Conservation (phyloP, 2,888 invertebrate genomes). For the Xestia xanthographa region DNA sequence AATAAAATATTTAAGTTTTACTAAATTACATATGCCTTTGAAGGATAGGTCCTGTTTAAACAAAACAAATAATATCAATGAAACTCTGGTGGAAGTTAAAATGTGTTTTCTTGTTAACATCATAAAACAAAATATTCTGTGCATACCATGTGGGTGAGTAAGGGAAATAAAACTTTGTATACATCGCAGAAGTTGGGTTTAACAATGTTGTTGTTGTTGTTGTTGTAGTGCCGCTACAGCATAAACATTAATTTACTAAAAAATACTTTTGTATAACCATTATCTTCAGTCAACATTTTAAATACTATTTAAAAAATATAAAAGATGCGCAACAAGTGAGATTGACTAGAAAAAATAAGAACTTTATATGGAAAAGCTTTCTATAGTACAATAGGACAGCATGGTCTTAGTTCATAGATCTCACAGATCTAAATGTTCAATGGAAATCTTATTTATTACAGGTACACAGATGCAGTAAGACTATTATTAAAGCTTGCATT, state of each 20-base stretch:
- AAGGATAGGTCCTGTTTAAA: too few species aligned
- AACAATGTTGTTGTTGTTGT: conserved; percentile 22
- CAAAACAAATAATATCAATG: background rate
- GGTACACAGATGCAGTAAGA: background rate
- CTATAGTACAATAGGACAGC: background rate
- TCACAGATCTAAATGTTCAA: background rate
- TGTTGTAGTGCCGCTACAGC: too few species aligned
- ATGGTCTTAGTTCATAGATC: background rate
- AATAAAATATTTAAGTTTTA: background rate
- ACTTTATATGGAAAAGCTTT: background rate
- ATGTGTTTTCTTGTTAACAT: conserved; percentile 1
- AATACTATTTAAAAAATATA: background rate
- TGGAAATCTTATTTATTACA: background rate
- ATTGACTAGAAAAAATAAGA: background rate
- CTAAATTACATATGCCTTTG: background rate
- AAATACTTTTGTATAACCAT: background rate
- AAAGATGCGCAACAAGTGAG: background rate
- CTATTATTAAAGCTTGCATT: conserved; percentile 22
- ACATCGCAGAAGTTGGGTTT: background rate
- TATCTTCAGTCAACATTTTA: background rate
- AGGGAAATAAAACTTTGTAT: conserved; percentile 20
- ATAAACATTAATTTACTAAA: conserved; percentile 12
- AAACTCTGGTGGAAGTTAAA: conserved; percentile 2
- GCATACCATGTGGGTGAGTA: conserved; percentile 19
- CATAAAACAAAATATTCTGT: conserved; percentile 8